Evolutionary conservation across 2,888 invertebrate species (phyloP), one percentile per base, ranked within the genome.

Genomic region (Formica aserva): DNA sequence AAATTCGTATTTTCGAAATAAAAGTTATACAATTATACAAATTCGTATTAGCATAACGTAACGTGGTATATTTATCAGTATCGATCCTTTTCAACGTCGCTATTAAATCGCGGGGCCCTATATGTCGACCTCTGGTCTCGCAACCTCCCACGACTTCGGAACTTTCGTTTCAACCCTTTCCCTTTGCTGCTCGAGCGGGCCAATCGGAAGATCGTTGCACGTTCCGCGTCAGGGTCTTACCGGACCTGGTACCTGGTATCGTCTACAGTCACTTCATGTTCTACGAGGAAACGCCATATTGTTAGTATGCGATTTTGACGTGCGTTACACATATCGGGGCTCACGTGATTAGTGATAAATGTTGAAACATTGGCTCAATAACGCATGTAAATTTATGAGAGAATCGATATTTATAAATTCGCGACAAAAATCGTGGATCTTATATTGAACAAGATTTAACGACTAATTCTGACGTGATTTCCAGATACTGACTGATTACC

Each of bases 231-330:
- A 80, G 69, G 82, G 84, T 86, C 88, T 86, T 81, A 87, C 35
- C n/a, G 86, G 87, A 77, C 87, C 87, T 85, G 87, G 88, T 88
- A 77, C 87, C 87, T 85, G 87, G 88, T 88, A 78, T 88, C 87
- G 86, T 86, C 83, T 76, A 84, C 87, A 86, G 89, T 90, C 91
- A 81, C 85, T 90, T 86, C 88, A 78, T 45, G 29, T 78, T 76
- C 84, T 69, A 65, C 65, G 77, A 75, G 52, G 81, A 86, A 84
- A 89, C 91, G 88, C 92, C 91, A 87, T 89, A 87, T 88, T 93
- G 90, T 78, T 85, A 85, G 82, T 92, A 88, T 81, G 86, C 86
- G 81, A 92, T 85, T 86, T 87, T 67, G 81, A 91, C 80, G 86
- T 83, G 85, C 80, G 82, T 84, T 26, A 78, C 35, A 15, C 32